phyloP scores from a whole-genome alignment of 2,888 invertebrate genomes.

The Ormyrus nitidulus region DNA sequence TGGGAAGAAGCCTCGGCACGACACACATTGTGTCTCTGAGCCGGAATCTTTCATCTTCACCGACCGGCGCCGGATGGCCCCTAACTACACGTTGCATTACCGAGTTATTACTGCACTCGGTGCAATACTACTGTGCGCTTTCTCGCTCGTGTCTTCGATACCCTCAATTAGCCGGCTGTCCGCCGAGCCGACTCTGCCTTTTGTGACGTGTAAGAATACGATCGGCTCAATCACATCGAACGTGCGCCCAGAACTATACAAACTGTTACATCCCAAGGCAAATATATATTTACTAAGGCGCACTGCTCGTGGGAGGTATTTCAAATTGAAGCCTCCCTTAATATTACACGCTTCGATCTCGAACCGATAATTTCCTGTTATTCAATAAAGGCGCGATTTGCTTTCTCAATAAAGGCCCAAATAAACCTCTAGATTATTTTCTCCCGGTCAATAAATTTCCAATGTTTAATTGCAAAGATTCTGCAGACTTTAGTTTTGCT shows the following conservation, averaged over 20 bases:
- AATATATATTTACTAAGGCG: conserved; percentile 25
- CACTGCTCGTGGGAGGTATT: conserved; percentile 39
- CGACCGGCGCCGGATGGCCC: conserved; percentile 66
- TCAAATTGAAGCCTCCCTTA: conserved; percentile 7
- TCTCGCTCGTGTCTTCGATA: conserved; percentile 34
- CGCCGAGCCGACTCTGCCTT: conserved; percentile 8
- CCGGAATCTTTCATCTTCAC: conserved; percentile 72
- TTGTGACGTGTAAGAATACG: conserved; percentile 25
- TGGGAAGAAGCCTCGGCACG: conserved; percentile 23
- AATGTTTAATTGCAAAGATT: too few species aligned
- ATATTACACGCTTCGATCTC: too few species aligned
- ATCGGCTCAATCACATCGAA: conserved; percentile 48
- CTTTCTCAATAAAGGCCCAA: too few species aligned
- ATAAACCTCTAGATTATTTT: too few species aligned
- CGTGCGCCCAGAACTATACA: conserved; percentile 15
- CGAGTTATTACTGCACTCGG: conserved; percentile 49
- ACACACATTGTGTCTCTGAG: conserved; percentile 56
- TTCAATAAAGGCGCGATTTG: too few species aligned
- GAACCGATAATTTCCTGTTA: too few species aligned
- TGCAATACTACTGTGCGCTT: conserved; percentile 45
- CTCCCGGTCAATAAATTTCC: too few species aligned
- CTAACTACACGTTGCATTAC: conserved; percentile 71
- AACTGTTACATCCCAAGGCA: conserved; percentile 28
- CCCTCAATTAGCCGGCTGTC: conserved; percentile 46
- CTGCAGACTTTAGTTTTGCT: too few species aligned